phyloP scores from a whole-genome alignment of 2,797 vertebrate genomes.

The Acipenser ruthenus region DNA sequence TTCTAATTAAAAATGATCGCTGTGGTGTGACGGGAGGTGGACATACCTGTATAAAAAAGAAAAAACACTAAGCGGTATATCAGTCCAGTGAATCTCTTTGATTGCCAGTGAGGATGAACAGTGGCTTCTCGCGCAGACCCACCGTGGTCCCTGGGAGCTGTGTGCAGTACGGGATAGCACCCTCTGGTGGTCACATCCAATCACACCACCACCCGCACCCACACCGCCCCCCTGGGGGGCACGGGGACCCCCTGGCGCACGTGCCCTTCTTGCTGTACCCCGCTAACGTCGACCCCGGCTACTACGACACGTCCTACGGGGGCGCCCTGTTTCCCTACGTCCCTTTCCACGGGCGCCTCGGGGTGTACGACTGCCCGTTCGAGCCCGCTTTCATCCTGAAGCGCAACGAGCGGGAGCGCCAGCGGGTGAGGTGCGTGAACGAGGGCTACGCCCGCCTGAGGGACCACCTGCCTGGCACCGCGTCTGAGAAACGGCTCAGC shows the following conservation, averaged over 20 bases:
- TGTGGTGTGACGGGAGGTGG: background rate
- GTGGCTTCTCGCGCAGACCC: constrained; percentile 39
- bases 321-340: constrained; percentile 53
- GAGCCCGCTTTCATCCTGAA: constrained; percentile 77
- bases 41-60: background rate
- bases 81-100: background rate
- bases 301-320: constrained; percentile 49
- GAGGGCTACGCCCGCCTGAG: constrained; percentile 70
- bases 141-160: constrained; percentile 24
- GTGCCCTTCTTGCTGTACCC: constrained; percentile 60
- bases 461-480: constrained; percentile 61
- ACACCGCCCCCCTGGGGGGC: constrained; percentile 26
- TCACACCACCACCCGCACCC: constrained; percentile 22
- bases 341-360: constrained; percentile 52
- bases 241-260: constrained; percentile 28
- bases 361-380: constrained; percentile 61
- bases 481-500: constrained; percentile 62
- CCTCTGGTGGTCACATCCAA: constrained; percentile 39
- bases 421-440: constrained; percentile 71
- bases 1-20: background rate
- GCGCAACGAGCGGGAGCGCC: constrained; percentile 73
- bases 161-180: constrained; percentile 39
- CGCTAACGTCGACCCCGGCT: constrained; percentile 33
- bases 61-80: background rate
- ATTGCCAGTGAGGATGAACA: constrained; percentile 41